Conservation (phyloP, 2,888 invertebrate genomes). For the Gandaritis pyraliata region DNA sequence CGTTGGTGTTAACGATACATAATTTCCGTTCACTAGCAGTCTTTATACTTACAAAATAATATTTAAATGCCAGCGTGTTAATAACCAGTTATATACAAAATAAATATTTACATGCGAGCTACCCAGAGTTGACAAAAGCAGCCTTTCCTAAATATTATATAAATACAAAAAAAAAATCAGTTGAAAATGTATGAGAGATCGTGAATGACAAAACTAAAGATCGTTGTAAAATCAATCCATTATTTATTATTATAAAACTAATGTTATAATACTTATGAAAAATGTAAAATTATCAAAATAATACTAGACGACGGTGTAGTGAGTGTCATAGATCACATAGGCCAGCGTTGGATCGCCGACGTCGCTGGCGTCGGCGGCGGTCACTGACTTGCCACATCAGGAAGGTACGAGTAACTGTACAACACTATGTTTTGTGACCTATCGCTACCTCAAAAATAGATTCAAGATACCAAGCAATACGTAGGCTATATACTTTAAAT, state of each 20-base stretch:
- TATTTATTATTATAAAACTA: slow-evolving; percentile 47
- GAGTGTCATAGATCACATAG: slow-evolving; percentile 39
- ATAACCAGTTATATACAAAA: slow-evolving; percentile 54
- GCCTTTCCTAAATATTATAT: slow-evolving; percentile 47
- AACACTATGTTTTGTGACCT: too few species aligned
- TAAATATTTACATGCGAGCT: slow-evolving; percentile 53
- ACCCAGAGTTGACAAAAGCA: slow-evolving; percentile 41
- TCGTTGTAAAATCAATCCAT: slow-evolving; percentile 57
- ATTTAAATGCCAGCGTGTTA: slow-evolving; percentile 42
- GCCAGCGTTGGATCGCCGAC: slow-evolving; percentile 1
- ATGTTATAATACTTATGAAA: slow-evolving; percentile 57
- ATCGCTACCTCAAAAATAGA: too few species aligned
- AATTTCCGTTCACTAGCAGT: slow-evolving; percentile 46
- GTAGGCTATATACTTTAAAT: too few species aligned
- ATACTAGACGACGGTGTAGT: slow-evolving; percentile 51
- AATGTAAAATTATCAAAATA: slow-evolving; percentile 45
- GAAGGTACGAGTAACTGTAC: too few species aligned
- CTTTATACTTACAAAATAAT: slow-evolving; percentile 44
- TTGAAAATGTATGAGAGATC: slow-evolving; percentile 68
- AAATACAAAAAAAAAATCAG: slow-evolving; percentile 65
- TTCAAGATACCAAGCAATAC: too few species aligned
- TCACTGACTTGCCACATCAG: neutral
- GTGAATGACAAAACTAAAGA: slow-evolving; percentile 53
- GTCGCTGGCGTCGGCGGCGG: neutral
- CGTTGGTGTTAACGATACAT: slow-evolving; percentile 27